phyloP scores from a whole-genome alignment of 37 sponge, comb jelly and placozoan genomes.

The Bolinopsis microptera region DNA sequence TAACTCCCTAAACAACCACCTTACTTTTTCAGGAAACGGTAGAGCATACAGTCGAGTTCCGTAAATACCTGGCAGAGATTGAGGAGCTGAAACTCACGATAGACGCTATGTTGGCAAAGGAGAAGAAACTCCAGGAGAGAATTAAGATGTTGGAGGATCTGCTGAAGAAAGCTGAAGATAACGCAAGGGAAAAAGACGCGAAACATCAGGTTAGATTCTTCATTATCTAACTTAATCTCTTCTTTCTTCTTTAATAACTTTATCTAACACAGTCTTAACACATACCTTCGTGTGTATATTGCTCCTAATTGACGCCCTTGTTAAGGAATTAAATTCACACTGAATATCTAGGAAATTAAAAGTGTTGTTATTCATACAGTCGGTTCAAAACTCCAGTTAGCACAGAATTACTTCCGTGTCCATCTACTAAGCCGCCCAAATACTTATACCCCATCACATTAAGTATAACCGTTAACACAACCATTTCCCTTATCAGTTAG shows the following conservation, averaged over 20 bases:
- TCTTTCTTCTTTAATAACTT: too few species aligned
- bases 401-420: too few species aligned
- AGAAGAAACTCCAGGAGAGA: slow-evolving; percentile 49
- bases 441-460: too few species aligned
- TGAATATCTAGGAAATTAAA: too few species aligned
- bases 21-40: background rate
- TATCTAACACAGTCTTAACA: too few species aligned
- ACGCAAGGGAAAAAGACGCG: slow-evolving; percentile 80
- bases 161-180: slow-evolving; percentile 70
- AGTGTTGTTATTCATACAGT: too few species aligned
- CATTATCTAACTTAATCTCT: too few species aligned
- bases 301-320: too few species aligned
- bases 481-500: background rate
- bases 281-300: too few species aligned
- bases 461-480: background rate
- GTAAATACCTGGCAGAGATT: background rate
- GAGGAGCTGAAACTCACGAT: slow-evolving; percentile 19
- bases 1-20: background rate
- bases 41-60: background rate
- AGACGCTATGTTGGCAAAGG: slow-evolving; percentile 34
- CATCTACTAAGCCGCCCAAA: too few species aligned
- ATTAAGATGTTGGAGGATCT: slow-evolving; percentile 68
- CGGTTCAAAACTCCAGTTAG: too few species aligned
- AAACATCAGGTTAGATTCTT: slow-evolving; percentile 20
- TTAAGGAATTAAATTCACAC: too few species aligned